Percentiles rank a stretch among this genome's conserved stretches.
phyloP scores from a whole-genome alignment of 2,888 invertebrate genomes.

The Clunio marinus region DNA sequence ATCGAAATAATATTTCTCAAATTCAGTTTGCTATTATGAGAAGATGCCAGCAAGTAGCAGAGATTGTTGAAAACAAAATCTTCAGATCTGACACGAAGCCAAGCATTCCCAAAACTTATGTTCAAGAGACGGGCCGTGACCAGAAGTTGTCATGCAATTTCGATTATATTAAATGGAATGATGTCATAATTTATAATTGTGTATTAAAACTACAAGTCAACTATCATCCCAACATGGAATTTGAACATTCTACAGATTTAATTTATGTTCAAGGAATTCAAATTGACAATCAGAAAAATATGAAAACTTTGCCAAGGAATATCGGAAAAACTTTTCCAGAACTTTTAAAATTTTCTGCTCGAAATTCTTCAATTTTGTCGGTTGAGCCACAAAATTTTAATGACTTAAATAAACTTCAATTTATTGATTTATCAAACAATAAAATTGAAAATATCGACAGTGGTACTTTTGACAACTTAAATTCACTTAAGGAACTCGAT shows the following conservation, averaged over 20 bases:
- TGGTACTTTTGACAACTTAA: constrained; percentile 31
- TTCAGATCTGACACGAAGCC: neutral
- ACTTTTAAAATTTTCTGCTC: neutral
- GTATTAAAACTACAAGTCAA: neutral
- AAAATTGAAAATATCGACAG: constrained; percentile 37
- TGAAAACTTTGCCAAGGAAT: neutral
- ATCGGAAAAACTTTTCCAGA: constrained; percentile 10
- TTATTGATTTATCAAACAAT: constrained; percentile 38
- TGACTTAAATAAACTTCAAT: constrained; percentile 34
- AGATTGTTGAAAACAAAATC: neutral
- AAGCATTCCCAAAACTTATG: neutral
- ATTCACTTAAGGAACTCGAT: constrained; percentile 35
- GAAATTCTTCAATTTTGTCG: neutral
- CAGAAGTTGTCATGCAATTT: neutral
- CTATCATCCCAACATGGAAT: neutral
- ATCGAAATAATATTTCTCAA: neutral
- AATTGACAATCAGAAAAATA: constrained; percentile 5
- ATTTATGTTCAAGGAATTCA: neutral
- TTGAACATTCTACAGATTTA: too few species aligned
- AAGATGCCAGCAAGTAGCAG: neutral
- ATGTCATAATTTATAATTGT: neutral
- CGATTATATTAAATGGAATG: neutral
- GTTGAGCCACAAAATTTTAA: constrained; percentile 40
- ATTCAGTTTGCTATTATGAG: neutral
- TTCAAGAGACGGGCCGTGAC: neutral